A percentile compares a stretch with the other conserved stretches of the same genome.
Evolutionary conservation across 2,888 invertebrate species (phyloP).

Genomic region (Apamea crenata): DNA sequence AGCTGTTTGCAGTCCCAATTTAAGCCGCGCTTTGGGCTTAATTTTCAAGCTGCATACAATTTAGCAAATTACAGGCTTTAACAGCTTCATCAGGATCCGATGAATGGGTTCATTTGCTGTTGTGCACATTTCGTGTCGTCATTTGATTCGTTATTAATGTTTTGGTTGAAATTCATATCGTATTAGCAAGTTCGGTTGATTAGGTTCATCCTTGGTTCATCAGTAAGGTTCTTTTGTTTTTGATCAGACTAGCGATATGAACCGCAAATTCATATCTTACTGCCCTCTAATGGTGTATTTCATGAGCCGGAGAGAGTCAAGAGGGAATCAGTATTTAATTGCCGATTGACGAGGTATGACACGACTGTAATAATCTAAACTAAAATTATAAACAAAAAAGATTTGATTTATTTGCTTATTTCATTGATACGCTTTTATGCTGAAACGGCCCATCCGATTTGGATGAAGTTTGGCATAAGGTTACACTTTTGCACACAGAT

Average conservation of each 20-base stretch:
- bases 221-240: background rate
- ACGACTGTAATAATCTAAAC: background rate
- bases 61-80: conserved; percentile 73
- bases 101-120: conserved; percentile 71
- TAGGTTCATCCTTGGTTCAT: background rate
- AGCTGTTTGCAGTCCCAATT: conserved; percentile 66
- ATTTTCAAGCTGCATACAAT: conserved; percentile 72
- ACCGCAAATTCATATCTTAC: background rate
- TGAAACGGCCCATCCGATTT: no score
- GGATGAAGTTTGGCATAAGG: no score
- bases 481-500: no score
- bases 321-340: background rate
- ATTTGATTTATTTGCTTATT: no score
- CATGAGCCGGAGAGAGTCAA: background rate
- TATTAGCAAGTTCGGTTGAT: conserved; percentile 7
- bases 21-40: conserved; percentile 66
- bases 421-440: no score
- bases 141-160: conserved; percentile 33
- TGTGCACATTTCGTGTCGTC: conserved; percentile 27
- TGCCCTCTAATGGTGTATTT: background rate
- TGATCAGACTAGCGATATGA: background rate
- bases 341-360: background rate
- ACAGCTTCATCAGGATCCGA: conserved; percentile 71
- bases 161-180: conserved; percentile 17
- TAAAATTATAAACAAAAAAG: no score